Percentiles rank a stretch among this genome's conserved stretches.
Conservation (phyloP, 2,888 invertebrate genomes). For the Eupithecia subfuscata region DNA sequence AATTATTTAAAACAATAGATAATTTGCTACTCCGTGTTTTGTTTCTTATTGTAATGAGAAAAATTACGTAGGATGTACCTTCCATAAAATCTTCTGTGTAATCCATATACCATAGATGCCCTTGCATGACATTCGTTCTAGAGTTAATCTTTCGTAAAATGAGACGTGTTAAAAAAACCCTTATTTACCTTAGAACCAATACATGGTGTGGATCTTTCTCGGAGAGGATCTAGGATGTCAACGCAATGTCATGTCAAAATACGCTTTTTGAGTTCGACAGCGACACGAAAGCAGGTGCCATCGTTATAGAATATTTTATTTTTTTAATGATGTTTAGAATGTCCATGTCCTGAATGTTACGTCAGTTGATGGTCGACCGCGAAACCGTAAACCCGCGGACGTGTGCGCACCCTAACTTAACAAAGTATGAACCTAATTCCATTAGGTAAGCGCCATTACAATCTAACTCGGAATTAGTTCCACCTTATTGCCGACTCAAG, state of each 20-base stretch:
- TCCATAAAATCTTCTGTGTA: background rate
- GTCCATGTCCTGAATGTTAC: background rate
- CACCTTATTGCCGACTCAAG: slow-evolving; percentile 83
- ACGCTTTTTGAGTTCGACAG: background rate
- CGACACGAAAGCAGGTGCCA: background rate
- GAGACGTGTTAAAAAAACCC: no score
- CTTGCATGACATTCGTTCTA: background rate
- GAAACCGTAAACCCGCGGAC: background rate
- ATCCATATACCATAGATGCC: background rate
- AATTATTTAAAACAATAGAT: slow-evolving; percentile 55
- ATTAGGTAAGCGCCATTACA: slow-evolving; percentile 68
- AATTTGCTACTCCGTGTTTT: slow-evolving; percentile 38
- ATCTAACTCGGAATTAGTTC: slow-evolving; percentile 81
- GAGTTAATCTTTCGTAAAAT: background rate
- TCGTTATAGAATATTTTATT: background rate
- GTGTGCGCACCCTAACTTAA: slow-evolving; percentile 31
- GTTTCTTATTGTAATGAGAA: slow-evolving; percentile 50
- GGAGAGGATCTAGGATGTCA: background rate
- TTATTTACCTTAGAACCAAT: background rate
- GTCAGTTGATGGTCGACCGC: background rate
- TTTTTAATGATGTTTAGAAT: background rate
- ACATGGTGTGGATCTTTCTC: background rate
- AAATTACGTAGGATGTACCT: slow-evolving; percentile 4
- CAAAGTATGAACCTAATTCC: slow-evolving; percentile 59
- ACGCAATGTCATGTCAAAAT: background rate